A percentile compares a stretch with the other conserved stretches of the same genome.
phyloP scores from a whole-genome alignment of 2,888 invertebrate species.

The Stomorhina lunata region DNA sequence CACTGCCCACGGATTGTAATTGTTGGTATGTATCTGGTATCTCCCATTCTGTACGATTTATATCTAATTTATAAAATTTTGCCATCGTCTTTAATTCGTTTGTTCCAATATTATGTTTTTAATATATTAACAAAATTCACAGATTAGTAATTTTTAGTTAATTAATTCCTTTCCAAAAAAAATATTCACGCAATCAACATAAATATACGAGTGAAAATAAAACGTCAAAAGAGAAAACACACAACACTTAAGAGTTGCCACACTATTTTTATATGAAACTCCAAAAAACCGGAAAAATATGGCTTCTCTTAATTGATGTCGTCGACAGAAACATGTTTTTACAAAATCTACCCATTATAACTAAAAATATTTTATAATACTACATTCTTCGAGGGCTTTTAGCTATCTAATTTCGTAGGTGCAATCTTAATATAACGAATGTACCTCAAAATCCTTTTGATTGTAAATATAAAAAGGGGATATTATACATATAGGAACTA shows the following conservation, averaged over 20 bases:
- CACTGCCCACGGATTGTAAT: conserved; percentile 96
- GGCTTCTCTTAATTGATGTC: no score
- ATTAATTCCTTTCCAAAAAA: not conserved
- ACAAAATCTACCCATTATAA: no score
- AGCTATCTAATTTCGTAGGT: no score
- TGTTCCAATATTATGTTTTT: not conserved
- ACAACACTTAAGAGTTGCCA: conserved; percentile 1
- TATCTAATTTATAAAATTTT: conserved; percentile 92
- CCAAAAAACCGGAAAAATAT: no score
- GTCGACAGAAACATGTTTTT: no score
- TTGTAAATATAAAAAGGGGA: no score
- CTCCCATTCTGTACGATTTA: conserved; percentile 99
- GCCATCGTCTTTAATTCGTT: conserved; percentile 80
- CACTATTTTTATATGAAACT: not conserved
- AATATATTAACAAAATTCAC: not conserved
- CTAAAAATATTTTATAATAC: no score
- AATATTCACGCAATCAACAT: conserved; percentile 56
- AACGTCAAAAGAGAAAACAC: conserved; percentile 66
- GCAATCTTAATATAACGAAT: no score
- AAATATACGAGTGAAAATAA: conserved; percentile 69
- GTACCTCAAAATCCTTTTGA: no score
- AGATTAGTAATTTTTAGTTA: not conserved
- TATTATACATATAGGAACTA: no score
- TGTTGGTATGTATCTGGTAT: conserved; percentile 95
- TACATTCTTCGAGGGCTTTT: no score